phyloP scores from a whole-genome alignment of 2,888 invertebrate species.

The Erebia ligea region DNA sequence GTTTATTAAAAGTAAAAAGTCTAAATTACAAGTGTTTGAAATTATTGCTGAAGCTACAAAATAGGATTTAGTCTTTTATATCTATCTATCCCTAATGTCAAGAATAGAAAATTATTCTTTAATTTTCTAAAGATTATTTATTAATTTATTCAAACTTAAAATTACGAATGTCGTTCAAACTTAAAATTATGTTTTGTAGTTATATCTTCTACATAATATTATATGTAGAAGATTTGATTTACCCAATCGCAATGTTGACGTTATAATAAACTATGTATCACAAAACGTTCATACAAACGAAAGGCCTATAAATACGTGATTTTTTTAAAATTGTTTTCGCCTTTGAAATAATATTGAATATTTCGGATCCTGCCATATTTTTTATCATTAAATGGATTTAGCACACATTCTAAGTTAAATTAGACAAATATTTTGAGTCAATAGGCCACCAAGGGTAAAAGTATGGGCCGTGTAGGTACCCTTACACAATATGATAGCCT shows the following conservation, averaged over 20 bases:
- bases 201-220: too few relatives aligned
- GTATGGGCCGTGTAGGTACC: neutral
- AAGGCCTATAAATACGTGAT: too few relatives aligned
- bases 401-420: neutral
- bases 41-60: slow-evolving; percentile 16
- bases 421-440: neutral
- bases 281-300: too few relatives aligned
- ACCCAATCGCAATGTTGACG: neutral
- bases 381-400: neutral
- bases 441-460: neutral
- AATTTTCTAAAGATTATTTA: neutral
- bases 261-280: too few relatives aligned
- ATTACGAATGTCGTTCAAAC: neutral
- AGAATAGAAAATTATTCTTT: neutral
- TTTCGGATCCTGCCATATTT: too few relatives aligned
- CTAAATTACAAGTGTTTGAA: slow-evolving; percentile 9
- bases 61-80: neutral
- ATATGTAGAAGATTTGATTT: neutral
- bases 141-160: neutral
- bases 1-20: slow-evolving; percentile 9
- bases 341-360: too few relatives aligned
- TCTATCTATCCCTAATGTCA: neutral
- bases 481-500: neutral
- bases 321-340: too few relatives aligned
- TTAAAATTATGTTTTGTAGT: neutral